Evolutionary conservation across 2,113 vertebrate species (phyloP).

Genomic region (Phalacrocorax aristotelis): DNA sequence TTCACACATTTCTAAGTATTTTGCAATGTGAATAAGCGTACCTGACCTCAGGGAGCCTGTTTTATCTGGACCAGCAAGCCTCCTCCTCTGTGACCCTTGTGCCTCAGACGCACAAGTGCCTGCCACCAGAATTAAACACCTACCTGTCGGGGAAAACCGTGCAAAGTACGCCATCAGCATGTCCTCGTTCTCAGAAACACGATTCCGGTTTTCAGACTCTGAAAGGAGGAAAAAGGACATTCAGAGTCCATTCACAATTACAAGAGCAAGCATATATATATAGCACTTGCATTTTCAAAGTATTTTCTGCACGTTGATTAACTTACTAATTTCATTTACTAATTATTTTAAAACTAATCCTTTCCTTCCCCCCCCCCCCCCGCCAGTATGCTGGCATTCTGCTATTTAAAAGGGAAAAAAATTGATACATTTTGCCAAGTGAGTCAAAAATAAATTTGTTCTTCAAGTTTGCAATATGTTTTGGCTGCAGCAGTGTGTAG

Average conservation of each 20-base stretch:
- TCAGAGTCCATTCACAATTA: background rate
- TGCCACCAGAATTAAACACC: background rate
- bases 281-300: background rate
- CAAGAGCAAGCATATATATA: background rate
- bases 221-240: background rate
- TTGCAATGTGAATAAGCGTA: background rate
- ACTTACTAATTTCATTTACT: background rate
- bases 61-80: background rate
- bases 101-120: background rate
- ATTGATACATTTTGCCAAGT: background rate
- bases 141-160: background rate
- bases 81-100: background rate
- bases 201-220: background rate
- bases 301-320: background rate
- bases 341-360: background rate
- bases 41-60: background rate
- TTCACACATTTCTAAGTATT: background rate
- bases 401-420: background rate
- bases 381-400: background rate
- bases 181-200: background rate
- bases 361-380: background rate
- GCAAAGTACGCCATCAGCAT: background rate
- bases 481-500: slow-evolving; percentile 42
- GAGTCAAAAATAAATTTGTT: slow-evolving; percentile 60
- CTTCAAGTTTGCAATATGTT: slow-evolving; percentile 39